Evolutionary conservation across 2,888 invertebrate species (phyloP), one percentile per base, ranked within the genome.

Genomic region (Phyllotreta striolata): DNA sequence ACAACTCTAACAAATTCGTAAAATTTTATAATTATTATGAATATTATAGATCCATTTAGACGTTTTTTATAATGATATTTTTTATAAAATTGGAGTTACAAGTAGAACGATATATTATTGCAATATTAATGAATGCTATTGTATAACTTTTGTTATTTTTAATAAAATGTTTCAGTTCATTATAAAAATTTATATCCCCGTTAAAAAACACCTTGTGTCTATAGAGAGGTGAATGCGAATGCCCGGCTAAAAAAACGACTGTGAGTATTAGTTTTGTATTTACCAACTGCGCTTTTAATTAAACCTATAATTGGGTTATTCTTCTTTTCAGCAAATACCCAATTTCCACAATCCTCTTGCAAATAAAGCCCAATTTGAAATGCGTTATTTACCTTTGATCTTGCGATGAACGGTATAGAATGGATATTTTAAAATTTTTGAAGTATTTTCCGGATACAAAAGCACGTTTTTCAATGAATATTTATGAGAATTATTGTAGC

Each of bases 381-480:
- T 66, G 64, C 66, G 62, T 61, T 68, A 61, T 70, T 66, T 68
- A 61, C 64, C 65, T 69, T 68, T 67, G 67, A 61, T 65, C 63
- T 52, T 60, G 60, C 55, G 54, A 56, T 56, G 64, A 63, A 57
- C 63, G 62, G 61, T 67, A 68, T 64, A 57, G 67, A 63, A 63
- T 65, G 56, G 59, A 62, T 58, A 58, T 62, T 63, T 63, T 54
- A 55, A 54, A 61, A 66, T 68, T 72, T 24, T 70, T 67, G 67
- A 71, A 67, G 64, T 65, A 68, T 72, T 72, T 68, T 62, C 61
- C 51, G 55, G 62, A 64, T 63, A 70, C 67, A 70, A 69, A 69
- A 69, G 72, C 73, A 72, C 71, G 72, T 72, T 69, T 66, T 56
- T 54, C 66, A 66, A 72, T 73, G 72, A 73, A 72, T 73, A 73